Percentiles rank a stretch among this genome's conserved stretches.
These are phyloP conservation scores for Tethea ocularis DNA, from an alignment of 2,888 invertebrate genomes.

Conservation along the genomic window DNA sequence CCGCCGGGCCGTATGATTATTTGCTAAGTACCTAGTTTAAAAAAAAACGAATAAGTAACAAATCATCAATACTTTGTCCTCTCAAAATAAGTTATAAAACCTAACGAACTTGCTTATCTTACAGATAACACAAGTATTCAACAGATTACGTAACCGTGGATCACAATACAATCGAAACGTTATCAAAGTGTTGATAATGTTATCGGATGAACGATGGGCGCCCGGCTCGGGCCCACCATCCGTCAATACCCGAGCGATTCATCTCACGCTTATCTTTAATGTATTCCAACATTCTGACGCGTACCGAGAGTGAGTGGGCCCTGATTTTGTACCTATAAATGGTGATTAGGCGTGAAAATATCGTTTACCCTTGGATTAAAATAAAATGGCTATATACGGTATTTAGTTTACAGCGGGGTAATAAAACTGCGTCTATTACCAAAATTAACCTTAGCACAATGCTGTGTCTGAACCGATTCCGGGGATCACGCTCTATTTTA, in stretches of 20 bases:
- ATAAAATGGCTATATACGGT: too few species aligned
- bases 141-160: constrained; percentile 1
- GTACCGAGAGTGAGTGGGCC: constrained; percentile 1
- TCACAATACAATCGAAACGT: constrained; percentile 2
- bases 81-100: background rate
- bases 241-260: constrained; percentile 6
- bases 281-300: constrained; percentile 6
- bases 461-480: too few species aligned
- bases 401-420: too few species aligned
- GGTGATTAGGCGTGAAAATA: constrained; percentile 1
- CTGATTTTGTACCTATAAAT: background rate
- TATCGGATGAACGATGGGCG: constrained; percentile 1
- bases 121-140: background rate
- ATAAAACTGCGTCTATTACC: too few species aligned
- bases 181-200: background rate
- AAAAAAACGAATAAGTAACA: too few species aligned
- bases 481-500: too few species aligned
- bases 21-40: too few species aligned
- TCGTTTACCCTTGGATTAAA: background rate
- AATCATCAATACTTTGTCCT: background rate
- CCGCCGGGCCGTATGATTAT: too few species aligned
- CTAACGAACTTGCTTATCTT: background rate
- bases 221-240: background rate
- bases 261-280: constrained; percentile 8
- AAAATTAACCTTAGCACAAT: too few species aligned